Evolutionary conservation across 2,888 invertebrate genomes (phyloP).

Genomic region (Dolichopus griseipennis): DNA sequence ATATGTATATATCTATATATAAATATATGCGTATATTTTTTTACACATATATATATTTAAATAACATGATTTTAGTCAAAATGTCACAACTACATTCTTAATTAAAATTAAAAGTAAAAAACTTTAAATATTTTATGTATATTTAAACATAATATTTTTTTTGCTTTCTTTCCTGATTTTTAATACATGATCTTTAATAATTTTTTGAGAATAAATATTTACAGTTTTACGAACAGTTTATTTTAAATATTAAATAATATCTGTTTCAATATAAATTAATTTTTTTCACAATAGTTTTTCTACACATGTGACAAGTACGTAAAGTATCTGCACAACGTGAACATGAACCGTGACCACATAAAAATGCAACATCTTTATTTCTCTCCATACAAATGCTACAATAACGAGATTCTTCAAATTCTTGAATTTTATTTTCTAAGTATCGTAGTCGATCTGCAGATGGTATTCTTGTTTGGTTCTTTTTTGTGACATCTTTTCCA

Average conservation of each 20-base stretch:
- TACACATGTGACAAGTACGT: constrained; percentile 72
- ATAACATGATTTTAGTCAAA: too few relatives aligned
- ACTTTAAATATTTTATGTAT: too few relatives aligned
- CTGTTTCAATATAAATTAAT: constrained; percentile 39
- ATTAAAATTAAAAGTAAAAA: too few relatives aligned
- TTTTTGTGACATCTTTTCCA: constrained; percentile 45
- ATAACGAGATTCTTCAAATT: constrained; percentile 76
- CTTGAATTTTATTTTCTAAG: constrained; percentile 69
- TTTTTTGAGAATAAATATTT: background rate
- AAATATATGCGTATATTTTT: too few relatives aligned
- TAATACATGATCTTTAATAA: too few relatives aligned
- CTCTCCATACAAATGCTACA: constrained; percentile 86
- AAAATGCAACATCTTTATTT: constrained; percentile 68
- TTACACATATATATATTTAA: too few relatives aligned
- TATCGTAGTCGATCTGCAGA: constrained; percentile 56
- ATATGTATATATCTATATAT: too few relatives aligned
- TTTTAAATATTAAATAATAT: constrained; percentile 13
- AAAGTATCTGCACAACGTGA: constrained; percentile 71
- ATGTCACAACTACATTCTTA: too few relatives aligned
- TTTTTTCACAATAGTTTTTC: constrained; percentile 43
- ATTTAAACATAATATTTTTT: too few relatives aligned
- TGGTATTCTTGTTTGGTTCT: constrained; percentile 47
- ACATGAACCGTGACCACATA: constrained; percentile 84
- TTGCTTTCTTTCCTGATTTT: too few relatives aligned
- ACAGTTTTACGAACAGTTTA: background rate